Base-by-base conservation (phyloP, 1,140 invertebrate species). In the Paracyclopina nana region DNA sequence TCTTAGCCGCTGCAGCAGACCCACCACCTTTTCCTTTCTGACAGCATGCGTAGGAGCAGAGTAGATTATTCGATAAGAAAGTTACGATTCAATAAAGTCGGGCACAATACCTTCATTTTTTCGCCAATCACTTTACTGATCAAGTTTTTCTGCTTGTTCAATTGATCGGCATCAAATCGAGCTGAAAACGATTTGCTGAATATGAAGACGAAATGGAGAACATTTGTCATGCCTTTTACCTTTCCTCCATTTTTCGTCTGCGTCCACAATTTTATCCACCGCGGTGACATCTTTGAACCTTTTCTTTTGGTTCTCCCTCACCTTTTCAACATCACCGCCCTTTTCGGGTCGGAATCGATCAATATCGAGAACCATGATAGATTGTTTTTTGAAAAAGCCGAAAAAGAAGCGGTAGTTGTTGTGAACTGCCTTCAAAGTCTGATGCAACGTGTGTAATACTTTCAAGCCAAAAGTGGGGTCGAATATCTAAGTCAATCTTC, bases 101-200 rank as follows among this genome's bases (percentile, higher is more conserved):
- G 14, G 29, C 29, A 31, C 29, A n/a, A n/a, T 59, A 72, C 69
- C 70, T 98, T 98, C 83, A 97, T 98, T 68, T 90, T 94, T 54
- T 92, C 84, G 5, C 94, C 94, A 57, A 97, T 90, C 54, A 79
- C 82, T 69, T 96, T 97, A 65, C 86, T 95, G 61, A 87, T 90
- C 0, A 86, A 62, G 72, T 98, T 98, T 65, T 95, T 97, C 41
- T 88, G 63, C 62, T 92, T 90, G 64, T 98, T 98, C 50, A 82
- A 78, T 59, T 85, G 78, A 64, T 98, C 92, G 4, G 82, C 82
- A 57, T 79, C 75, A 48, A 28, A 28, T 48, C 87, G 72, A 54
- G 82, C 72, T 73, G 57, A 8, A 30, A 48, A 11, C n/a, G n/a
- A n/a, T n/a, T n/a, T n/a, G 18, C 54, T 1, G 0, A 51, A n/a